Evolutionary conservation across 2,113 vertebrate species (phyloP), one percentile per base, ranked within the genome.

Genomic region (Saccopteryx leptura): DNA sequence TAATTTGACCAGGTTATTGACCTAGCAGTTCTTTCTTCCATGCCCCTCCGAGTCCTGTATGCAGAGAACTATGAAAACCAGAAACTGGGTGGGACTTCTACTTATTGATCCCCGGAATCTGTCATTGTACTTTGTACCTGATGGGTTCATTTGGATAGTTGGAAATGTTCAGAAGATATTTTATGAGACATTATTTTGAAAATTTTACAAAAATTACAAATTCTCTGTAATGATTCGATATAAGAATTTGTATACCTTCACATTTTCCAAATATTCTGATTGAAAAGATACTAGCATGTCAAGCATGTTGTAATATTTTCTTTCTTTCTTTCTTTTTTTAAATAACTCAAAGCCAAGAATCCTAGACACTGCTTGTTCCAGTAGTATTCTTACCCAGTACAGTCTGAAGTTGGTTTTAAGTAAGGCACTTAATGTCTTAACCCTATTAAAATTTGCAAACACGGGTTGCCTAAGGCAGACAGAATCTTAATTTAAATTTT

Each of bases 341-440:
- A 88, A 79, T 81, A 93, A 76, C 56, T 54, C 7, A 78, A 85
- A 92, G 2, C 54, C 71, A 78, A 69, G 33, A 88, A 91, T 61
- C 31, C 11, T 7, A 66, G 11, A 14, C 28, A 11, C 31, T 9
- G 31, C 72, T 79, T 95, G 4, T 60, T 92, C 69, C 86, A 93
- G 93, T 82, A 97, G 95, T 86, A 95, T 86, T 96, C 93, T 75
- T 76, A 15, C 48, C 63, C 76, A 11, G 11, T 93, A 94, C 83
- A 56, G 66, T 94, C 93, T 86, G 91, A 92, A 97, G 96, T 91
- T 50, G 85, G 76, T 93, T 97, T 97, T 95, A 97, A 97, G 97
- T 74, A 94, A 97, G 94, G 97, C 95, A 96, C 97, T 95, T 97
- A 96, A 97, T 97, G 94, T 97, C 18, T 91, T 91, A 97, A 98